Evolutionary conservation across 2,113 vertebrate species (phyloP).

Genomic region (Naja naja): DNA sequence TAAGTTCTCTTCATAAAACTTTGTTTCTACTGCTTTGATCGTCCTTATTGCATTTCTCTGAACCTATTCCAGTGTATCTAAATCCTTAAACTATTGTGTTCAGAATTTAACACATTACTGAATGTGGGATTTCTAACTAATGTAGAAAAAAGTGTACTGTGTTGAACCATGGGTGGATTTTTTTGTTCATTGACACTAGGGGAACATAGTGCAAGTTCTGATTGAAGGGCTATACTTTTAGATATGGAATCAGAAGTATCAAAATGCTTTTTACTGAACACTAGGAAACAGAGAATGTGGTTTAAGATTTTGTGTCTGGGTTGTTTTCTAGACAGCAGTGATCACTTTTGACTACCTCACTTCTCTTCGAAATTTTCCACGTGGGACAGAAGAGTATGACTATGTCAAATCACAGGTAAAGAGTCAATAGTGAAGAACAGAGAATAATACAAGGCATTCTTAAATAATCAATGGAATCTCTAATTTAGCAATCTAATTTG

Average conservation of each 20-base stretch:
- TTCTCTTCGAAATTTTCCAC: conserved; percentile 76
- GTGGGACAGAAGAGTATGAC: conserved; percentile 83
- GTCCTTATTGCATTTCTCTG: background rate
- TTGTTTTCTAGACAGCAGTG: conserved; percentile 80
- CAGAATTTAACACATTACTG: background rate
- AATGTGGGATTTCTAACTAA: background rate
- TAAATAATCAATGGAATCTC: background rate
- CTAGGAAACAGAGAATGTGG: background rate
- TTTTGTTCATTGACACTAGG: background rate
- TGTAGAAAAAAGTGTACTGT: background rate
- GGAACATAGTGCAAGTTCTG: background rate
- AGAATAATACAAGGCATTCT: background rate
- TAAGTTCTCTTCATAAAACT: background rate
- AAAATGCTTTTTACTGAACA: background rate
- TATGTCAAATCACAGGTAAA: conserved; percentile 86
- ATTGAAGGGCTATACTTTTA: background rate
- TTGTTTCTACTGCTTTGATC: background rate
- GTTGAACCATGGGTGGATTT: background rate
- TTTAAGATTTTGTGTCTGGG: conserved; percentile 15
- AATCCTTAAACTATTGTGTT: background rate
- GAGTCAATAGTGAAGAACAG: background rate
- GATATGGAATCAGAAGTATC: background rate
- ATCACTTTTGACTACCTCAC: conserved; percentile 93
- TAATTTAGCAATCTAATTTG: background rate
- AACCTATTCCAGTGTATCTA: background rate